Conservation (phyloP, 2,797 vertebrate genomes). For the Phylloscopus collybita region DNA sequence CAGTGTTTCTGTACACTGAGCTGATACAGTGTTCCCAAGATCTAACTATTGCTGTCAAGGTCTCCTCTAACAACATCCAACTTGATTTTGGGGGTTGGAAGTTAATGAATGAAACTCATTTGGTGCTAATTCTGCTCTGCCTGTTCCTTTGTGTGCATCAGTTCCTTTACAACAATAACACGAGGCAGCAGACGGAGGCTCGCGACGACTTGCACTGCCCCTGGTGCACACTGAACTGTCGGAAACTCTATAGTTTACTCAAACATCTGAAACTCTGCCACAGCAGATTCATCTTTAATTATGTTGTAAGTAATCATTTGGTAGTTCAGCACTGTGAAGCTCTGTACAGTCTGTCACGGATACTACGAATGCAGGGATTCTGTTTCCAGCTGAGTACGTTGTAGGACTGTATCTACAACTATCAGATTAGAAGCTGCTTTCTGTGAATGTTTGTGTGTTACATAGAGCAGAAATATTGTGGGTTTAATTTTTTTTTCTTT, state of each 20-base stretch:
- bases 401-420: not conserved
- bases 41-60: fast-evolving
- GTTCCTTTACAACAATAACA: constrained; percentile 99
- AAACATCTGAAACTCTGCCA: constrained; percentile 99
- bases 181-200: constrained; percentile 96
- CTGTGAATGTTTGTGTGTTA: not conserved
- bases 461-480: fast-evolving
- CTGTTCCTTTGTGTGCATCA: constrained; percentile 57
- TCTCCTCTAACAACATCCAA: not conserved
- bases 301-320: constrained; percentile 86
- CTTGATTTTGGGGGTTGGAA: not conserved
- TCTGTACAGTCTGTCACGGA: not conserved
- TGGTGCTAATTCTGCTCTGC: not conserved
- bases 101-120: not conserved
- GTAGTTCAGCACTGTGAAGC: not conserved
- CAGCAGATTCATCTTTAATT: constrained; percentile 98
- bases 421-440: not conserved
- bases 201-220: constrained; percentile 97
- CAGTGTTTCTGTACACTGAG: not conserved
- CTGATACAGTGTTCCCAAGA: not conserved
- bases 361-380: not conserved
- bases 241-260: constrained; percentile 97
- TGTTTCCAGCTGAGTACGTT: not conserved
- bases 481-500: not conserved
- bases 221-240: constrained; percentile 98